Evolutionary conservation across 2,888 invertebrate species (phyloP).

Genomic region (Idaea aversata): DNA sequence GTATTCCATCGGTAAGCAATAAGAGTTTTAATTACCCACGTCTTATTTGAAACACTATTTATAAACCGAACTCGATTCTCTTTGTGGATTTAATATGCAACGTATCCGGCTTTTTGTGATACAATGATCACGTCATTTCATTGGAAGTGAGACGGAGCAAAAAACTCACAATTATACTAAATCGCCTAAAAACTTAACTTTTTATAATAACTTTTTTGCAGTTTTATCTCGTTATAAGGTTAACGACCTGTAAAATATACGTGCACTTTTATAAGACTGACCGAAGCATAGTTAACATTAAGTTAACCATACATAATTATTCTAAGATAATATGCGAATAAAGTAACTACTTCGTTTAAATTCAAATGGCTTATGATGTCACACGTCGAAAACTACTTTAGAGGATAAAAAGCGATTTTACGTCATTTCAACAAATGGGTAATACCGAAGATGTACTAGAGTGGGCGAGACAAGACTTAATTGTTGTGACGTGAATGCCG

Average conservation of each 20-base stretch:
- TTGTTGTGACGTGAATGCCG: neutral
- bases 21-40: conserved; percentile 16
- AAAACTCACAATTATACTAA: conserved; percentile 40
- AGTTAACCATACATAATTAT: neutral
- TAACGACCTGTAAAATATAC: conserved; percentile 12
- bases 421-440: neutral
- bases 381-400: conserved; percentile 1
- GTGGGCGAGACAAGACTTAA: neutral
- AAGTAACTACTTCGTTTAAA: neutral
- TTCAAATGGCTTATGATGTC: neutral
- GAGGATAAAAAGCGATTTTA: neutral
- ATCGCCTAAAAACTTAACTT: conserved; percentile 28
- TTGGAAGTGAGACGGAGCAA: conserved; percentile 36
- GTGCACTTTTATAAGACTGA: neutral
- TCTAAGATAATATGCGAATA: neutral
- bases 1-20: conserved; percentile 9
- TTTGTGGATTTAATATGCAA: conserved; percentile 34
- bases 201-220: conserved; percentile 19
- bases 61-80: conserved; percentile 32
- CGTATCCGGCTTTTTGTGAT: conserved; percentile 52
- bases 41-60: conserved; percentile 16
- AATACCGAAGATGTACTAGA: neutral
- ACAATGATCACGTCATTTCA: conserved; percentile 43
- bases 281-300: neutral
- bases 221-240: conserved; percentile 19